These are phyloP conservation scores for Sussaba pulchella DNA, from an alignment of 2,888 invertebrate genomes.

Conservation along the genomic window DNA sequence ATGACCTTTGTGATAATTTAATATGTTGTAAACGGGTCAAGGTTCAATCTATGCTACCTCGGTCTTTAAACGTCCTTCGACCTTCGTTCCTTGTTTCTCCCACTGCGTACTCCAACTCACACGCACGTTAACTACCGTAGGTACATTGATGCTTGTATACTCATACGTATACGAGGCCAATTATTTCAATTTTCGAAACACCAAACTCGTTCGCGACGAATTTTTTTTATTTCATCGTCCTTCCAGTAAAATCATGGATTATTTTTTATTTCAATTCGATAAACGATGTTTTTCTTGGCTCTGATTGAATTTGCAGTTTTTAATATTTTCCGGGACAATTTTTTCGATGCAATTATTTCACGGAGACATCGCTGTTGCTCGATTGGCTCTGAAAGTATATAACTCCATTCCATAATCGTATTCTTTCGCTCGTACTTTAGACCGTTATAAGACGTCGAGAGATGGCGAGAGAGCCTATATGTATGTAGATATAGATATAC, in stretches of 20 bases:
- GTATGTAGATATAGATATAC: no score
- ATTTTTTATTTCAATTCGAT: not conserved
- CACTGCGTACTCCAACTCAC: constrained; percentile 19
- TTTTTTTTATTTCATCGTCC: not conserved
- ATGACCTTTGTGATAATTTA: constrained; percentile 63
- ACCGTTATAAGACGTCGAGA: not conserved
- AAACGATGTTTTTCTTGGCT: not conserved
- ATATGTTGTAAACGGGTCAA: constrained; percentile 64
- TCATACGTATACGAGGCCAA: not conserved
- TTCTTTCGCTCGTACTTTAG: constrained; percentile 8
- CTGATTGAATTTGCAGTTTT: no score
- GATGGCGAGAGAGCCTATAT: not conserved
- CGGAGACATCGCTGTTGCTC: not conserved
- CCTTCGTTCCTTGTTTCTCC: constrained; percentile 64
- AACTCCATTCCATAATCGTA: not conserved
- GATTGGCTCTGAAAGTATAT: not conserved
- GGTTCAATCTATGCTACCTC: constrained; percentile 49
- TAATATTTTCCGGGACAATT: no score
- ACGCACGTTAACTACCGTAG: not conserved
- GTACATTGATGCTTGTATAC: not conserved
- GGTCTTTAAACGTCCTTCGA: constrained; percentile 46
- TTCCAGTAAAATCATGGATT: not conserved
- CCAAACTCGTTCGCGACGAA: not conserved
- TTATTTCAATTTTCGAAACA: constrained; percentile 10
- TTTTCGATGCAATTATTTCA: no score